Evolutionary conservation across 2,888 invertebrate species (phyloP).

Genomic region (Lochmaea crataegi): DNA sequence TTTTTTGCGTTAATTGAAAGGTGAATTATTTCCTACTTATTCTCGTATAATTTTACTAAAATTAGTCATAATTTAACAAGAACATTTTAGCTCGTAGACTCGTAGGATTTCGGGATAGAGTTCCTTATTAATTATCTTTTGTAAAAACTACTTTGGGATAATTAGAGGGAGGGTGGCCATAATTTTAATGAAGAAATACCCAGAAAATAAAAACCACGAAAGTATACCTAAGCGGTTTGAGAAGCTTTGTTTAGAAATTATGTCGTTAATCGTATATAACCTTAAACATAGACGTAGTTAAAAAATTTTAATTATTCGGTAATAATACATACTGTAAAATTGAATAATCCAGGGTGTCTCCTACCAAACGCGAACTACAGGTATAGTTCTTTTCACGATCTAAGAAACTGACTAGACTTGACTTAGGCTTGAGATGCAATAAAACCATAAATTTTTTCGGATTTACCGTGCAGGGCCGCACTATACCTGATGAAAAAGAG

Average conservation of each 20-base stretch:
- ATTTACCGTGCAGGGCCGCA: no score
- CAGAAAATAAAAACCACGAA: neutral
- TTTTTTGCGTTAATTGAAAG: no score
- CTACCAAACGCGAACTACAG: no score
- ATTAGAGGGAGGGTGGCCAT: conserved; percentile 6
- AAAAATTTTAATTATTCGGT: no score
- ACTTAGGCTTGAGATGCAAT: no score
- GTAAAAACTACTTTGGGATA: conserved; percentile 9
- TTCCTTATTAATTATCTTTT: conserved; percentile 11
- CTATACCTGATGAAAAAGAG: no score
- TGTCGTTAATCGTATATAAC: neutral
- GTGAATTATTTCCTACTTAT: neutral
- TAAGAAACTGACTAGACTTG: no score
- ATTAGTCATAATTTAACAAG: neutral
- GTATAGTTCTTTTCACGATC: no score
- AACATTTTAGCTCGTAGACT: neutral
- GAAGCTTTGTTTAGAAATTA: conserved; percentile 1
- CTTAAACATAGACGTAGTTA: neutral
- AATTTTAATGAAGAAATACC: neutral
- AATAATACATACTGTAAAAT: no score
- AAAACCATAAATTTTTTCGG: no score
- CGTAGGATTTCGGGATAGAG: neutral
- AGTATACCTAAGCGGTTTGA: neutral
- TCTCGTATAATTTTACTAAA: neutral
- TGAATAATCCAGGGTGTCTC: no score